Percentiles rank a stretch among this genome's conserved stretches.
Conservation (phyloP, 2,113 vertebrate species). For the Desmodus rotundus region DNA sequence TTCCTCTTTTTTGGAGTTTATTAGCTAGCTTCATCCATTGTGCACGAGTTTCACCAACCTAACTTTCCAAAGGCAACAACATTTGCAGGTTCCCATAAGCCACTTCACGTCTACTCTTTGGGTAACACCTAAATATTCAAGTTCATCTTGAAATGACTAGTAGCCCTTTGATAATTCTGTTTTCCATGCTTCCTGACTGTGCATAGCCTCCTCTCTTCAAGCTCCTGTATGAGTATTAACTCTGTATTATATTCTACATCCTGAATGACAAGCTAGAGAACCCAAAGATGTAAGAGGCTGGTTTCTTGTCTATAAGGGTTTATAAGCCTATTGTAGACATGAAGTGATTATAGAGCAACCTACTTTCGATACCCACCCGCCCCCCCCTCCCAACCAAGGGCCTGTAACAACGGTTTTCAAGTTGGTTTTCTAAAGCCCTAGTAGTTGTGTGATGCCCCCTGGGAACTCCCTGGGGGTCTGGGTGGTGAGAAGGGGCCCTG, state of each 20-base stretch:
- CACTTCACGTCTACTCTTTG: not conserved
- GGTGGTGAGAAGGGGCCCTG: not conserved
- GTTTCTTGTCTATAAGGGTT: not conserved
- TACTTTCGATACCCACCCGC: not conserved
- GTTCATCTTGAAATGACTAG: constrained; percentile 9
- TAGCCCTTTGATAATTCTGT: constrained; percentile 16
- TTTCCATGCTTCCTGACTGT: not conserved
- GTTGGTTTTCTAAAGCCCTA: not conserved
- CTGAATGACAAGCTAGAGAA: not conserved
- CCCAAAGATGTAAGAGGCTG: not conserved
- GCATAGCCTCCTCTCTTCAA: not conserved
- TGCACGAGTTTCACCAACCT: not conserved
- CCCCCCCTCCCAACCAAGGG: no score
- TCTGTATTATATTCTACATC: not conserved
- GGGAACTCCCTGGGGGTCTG: not conserved
- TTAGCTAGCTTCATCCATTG: not conserved
- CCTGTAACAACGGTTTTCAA: not conserved
- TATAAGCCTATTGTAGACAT: not conserved
- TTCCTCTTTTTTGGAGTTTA: not conserved
- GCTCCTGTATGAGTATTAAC: not conserved
- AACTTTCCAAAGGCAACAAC: not conserved
- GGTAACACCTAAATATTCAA: not conserved
- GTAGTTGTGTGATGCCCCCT: not conserved
- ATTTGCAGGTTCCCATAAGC: constrained; percentile 35
- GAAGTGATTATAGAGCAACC: not conserved